Percentiles rank a stretch among this genome's conserved stretches.
Conservation (phyloP, 30 jellyfish, hydroid and myxozoan genomes). For the Rhopilema esculentum region DNA sequence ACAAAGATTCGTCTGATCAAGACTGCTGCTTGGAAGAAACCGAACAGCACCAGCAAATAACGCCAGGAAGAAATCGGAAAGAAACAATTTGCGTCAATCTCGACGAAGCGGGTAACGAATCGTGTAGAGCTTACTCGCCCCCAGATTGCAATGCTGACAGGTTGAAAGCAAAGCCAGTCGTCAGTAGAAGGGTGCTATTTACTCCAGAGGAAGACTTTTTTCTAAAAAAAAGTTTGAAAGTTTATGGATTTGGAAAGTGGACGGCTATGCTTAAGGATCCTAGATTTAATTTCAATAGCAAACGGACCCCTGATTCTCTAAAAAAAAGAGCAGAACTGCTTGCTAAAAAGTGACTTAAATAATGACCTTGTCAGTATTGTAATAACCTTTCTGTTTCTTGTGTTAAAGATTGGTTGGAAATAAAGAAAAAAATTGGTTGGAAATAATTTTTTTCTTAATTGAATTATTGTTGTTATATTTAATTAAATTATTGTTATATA, state of each 20-base stretch:
- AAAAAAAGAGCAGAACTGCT: background rate
- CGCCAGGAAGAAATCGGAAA: background rate
- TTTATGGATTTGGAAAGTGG: slow-evolving; percentile 16
- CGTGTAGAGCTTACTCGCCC: background rate
- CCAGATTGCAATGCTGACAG: slow-evolving; percentile 2
- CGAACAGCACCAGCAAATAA: slow-evolving; percentile 3
- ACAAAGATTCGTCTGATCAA: background rate
- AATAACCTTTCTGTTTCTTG: too few species aligned
- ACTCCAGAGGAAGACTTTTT: slow-evolving; percentile 17
- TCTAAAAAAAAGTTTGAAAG: slow-evolving; percentile 8
- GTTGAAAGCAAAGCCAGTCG: slow-evolving; percentile 1
- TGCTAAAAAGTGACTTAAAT: too few species aligned
- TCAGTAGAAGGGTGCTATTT: slow-evolving; percentile 19
- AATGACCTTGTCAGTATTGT: too few species aligned
- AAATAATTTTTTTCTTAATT: too few species aligned
- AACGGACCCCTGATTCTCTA: too few species aligned
- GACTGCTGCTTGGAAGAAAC: background rate
- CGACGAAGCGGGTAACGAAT: background rate
- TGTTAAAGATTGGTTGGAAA: too few species aligned
- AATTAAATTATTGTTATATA: too few species aligned
- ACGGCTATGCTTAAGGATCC: slow-evolving; percentile 1
- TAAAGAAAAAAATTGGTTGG: too few species aligned
- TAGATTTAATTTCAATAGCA: background rate
- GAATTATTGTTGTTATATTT: too few species aligned
- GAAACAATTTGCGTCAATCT: background rate